phyloP scores from a whole-genome alignment of 2,888 invertebrate genomes.

The Malacosoma neustria region DNA sequence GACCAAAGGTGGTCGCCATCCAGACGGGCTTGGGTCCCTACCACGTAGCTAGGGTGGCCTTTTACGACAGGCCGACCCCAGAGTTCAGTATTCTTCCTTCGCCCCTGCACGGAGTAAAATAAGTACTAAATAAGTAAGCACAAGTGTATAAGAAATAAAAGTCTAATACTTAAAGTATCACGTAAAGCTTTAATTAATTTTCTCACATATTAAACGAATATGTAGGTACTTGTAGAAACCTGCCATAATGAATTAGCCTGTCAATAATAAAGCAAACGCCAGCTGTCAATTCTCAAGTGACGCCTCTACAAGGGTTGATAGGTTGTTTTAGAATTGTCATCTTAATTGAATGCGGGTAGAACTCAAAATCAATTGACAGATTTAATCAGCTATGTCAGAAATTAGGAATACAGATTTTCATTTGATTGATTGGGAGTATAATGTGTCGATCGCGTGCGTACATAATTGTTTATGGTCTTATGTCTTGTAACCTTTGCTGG shows the following conservation, averaged over 20 bases:
- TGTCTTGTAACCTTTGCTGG: neutral
- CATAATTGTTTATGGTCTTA: slow-evolving; percentile 1
- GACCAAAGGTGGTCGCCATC: no score
- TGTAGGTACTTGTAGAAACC: slow-evolving; percentile 5
- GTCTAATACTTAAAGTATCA: no score
- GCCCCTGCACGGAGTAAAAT: no score
- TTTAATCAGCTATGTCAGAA: slow-evolving; percentile 6
- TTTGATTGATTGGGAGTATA: slow-evolving; percentile 46
- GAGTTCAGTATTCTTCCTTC: no score
- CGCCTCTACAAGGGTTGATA: slow-evolving; percentile 36
- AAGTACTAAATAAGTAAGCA: no score
- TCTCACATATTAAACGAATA: neutral
- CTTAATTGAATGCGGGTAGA: slow-evolving; percentile 14
- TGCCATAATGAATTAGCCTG: slow-evolving; percentile 51
- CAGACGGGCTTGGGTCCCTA: no score
- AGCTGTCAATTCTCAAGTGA: slow-evolving; percentile 54
- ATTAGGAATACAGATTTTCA: slow-evolving; percentile 25
- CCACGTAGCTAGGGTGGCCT: no score
- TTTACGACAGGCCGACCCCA: no score
- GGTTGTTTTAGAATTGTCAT: slow-evolving; percentile 13
- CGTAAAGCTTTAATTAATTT: no score
- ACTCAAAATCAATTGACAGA: slow-evolving; percentile 13
- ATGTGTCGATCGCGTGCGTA: slow-evolving; percentile 46
- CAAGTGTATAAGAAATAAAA: no score
- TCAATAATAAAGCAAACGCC: slow-evolving; percentile 57